Percentiles rank a stretch among this genome's conserved stretches.
Evolutionary conservation across 2,113 vertebrate genomes (phyloP).

Genomic region (Laterallus jamaicensis): DNA sequence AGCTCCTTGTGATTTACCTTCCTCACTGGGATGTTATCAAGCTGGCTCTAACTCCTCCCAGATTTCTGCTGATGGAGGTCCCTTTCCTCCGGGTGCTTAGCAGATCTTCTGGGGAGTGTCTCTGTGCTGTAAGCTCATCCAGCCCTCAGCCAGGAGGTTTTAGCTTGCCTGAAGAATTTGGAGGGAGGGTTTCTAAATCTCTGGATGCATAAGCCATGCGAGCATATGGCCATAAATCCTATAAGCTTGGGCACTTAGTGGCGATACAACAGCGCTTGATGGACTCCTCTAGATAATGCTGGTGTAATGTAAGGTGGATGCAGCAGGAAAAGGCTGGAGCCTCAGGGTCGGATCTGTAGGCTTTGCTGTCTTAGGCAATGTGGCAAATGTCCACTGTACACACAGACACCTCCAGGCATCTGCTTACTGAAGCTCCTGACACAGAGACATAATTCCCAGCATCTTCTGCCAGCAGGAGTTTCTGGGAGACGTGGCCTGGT

Average conservation of each 20-base stretch:
- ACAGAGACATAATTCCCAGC: accelerated
- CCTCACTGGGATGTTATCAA: neutral
- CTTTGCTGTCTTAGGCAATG: neutral
- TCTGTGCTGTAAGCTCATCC: neutral
- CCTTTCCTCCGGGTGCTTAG: neutral
- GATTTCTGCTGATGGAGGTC: neutral
- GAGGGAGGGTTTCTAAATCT: slow-evolving; percentile 10
- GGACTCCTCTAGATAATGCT: neutral
- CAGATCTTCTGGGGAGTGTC: neutral
- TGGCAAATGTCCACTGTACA: neutral
- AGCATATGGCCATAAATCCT: slow-evolving; percentile 43
- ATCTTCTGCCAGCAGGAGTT: accelerated
- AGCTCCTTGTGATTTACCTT: neutral
- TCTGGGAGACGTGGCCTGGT: neutral
- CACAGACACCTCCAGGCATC: neutral
- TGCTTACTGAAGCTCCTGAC: accelerated
- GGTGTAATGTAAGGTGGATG: neutral
- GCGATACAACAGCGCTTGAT: neutral
- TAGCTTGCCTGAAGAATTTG: neutral
- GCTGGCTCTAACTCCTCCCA: neutral
- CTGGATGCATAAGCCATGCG: neutral
- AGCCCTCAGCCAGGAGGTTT: neutral
- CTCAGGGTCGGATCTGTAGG: accelerated
- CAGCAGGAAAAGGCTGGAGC: neutral
- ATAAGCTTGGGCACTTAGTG: neutral